These are phyloP conservation scores for Philopotamus ludificatus DNA, from an alignment of 1,140 invertebrate genomes.

Conservation along the genomic window DNA sequence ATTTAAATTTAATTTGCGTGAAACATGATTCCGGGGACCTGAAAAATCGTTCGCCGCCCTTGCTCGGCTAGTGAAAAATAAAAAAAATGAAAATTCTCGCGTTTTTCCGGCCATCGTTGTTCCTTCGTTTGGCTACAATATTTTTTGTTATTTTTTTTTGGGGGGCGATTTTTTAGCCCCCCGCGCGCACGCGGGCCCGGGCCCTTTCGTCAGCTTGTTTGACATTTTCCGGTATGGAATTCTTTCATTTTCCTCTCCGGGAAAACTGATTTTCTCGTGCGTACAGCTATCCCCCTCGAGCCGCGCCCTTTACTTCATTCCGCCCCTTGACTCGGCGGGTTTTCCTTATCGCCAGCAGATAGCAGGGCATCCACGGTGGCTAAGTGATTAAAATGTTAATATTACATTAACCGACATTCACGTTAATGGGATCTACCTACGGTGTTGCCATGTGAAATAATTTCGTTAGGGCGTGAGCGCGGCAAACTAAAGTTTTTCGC, in stretches of 20 bases:
- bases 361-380: background rate
- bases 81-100: constrained; percentile 15
- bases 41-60: background rate
- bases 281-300: background rate
- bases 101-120: constrained; percentile 7
- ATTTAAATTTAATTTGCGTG: constrained; percentile 8
- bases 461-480: no score
- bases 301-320: constrained; percentile 4
- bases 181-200: constrained; percentile 4
- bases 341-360: constrained; percentile 17
- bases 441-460: no score
- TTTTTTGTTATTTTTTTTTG: background rate
- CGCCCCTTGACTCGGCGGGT: constrained; percentile 6
- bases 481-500: no score
- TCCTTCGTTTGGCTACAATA: background rate
- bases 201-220: constrained; percentile 19
- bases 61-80: background rate
- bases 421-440: no score
- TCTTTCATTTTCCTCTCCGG: constrained; percentile 15
- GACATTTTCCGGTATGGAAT: constrained; percentile 24
- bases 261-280: constrained; percentile 24
- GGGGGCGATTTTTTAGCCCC: constrained; percentile 6
- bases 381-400: background rate
- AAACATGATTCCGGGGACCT: background rate
- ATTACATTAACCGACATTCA: no score